Evolutionary conservation across 64 coral and sea anemone species (phyloP), one percentile per base, ranked within the genome.

Genomic region (Catalaphyllia jardinei): DNA sequence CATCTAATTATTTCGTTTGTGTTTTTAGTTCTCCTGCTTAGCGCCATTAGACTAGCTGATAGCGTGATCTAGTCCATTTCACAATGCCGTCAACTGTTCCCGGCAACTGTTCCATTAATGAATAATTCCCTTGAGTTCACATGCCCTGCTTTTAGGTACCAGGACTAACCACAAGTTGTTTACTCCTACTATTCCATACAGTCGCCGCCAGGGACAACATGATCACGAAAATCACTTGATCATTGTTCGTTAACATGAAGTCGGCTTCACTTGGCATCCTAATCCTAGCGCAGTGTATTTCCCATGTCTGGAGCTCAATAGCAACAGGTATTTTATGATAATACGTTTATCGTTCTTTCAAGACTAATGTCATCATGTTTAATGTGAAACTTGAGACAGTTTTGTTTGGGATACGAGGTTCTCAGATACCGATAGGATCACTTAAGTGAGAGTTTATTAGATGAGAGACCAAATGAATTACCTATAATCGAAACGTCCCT

Each of bases 271-370:
- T 71, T 71, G 39, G 81, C 35, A 22, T 71, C 20, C 11, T 85
- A 27, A 10, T 69, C 0, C 33, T 85, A 27, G 38, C 63, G 39
- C 81, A 85, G 19, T 50, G 27, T n/a, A 85, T 71, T 69, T 71
- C 81, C 13, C 24, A n/a, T 50, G 60, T 24, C 62, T 85, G 81
- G 62, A 71, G 81, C 19, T 85, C 81, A 13, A 42, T 85, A 38
- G 20, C 38, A 50, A 51, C 42, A 71, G 63, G 81, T 85, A 85
- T 28, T 67, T 81, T n/a, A 27, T 12, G 35, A 51, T 22, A 28
- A n/a, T 8, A 51, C 10, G 9, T 49, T 12, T 17, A 49, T 51
- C 50, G n/a, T 5, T 18, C 16, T 35, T 71, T 85, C 18, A 25
- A 71, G 64, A 85, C 62, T 31, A 17, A 25, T 69, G 20, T 29